phyloP scores from a whole-genome alignment of 2,797 vertebrate genomes.

The Betta splendens region DNA sequence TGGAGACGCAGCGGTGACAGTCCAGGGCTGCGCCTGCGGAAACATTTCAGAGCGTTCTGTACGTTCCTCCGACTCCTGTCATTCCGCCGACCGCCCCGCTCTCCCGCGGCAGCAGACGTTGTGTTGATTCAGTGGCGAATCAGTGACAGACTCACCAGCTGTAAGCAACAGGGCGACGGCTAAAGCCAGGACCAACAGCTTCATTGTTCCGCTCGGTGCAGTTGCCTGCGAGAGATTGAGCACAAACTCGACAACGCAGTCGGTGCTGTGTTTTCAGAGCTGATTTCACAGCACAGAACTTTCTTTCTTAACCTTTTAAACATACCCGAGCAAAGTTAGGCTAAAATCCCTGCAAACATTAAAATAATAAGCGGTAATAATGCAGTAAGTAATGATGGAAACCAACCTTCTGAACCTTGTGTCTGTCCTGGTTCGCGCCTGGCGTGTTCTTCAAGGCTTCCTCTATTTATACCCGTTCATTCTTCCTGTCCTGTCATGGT shows the following conservation, averaged over 20 bases:
- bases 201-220: constrained; percentile 67
- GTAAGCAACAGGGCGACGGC: constrained; percentile 65
- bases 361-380: too few species aligned
- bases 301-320: too few species aligned
- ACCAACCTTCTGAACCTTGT: constrained; percentile 59
- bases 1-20: constrained; percentile 72
- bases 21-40: constrained; percentile 69
- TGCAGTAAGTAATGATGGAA: too few species aligned
- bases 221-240: constrained; percentile 41
- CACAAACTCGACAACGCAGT: constrained; percentile 18
- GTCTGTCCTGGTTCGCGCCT: constrained; percentile 18
- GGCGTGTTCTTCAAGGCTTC: constrained; percentile 7
- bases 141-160: constrained; percentile 76
- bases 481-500: constrained; percentile 39
- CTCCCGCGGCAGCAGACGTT: constrained; percentile 37
- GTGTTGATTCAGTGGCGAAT: constrained; percentile 69
- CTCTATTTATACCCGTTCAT: constrained; percentile 54
- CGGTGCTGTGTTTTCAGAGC: not conserved
- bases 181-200: constrained; percentile 66
- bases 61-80: not conserved
- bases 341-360: too few species aligned
- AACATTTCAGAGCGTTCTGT: not conserved
- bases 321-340: not conserved
- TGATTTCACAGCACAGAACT: not conserved
- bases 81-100: constrained; percentile 16